Conservation (phyloP, 2,113 vertebrate genomes). For the Dipodomys merriami region DNA sequence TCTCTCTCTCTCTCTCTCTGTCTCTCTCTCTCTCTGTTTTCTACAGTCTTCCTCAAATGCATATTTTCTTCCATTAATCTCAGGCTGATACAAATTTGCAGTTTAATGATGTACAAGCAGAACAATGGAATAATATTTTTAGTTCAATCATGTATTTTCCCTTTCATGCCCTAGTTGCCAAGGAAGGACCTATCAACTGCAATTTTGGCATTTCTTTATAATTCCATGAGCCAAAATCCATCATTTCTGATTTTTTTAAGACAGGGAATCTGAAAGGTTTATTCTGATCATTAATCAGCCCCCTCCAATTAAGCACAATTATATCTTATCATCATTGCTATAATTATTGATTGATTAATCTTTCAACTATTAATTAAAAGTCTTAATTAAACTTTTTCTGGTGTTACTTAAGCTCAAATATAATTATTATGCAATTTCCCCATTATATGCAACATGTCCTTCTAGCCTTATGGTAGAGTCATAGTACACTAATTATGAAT, state of each 20-base stretch:
- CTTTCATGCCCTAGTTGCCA: constrained; percentile 57
- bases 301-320: constrained; percentile 88
- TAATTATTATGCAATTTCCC: constrained; percentile 87
- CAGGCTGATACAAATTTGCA: constrained; percentile 22
- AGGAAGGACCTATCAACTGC: constrained; percentile 56
- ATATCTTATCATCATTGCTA: constrained; percentile 86
- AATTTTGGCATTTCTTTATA: constrained; percentile 74
- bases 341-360: constrained; percentile 91
- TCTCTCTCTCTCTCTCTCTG: too few species aligned
- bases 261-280: constrained; percentile 83
- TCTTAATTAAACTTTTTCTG: constrained; percentile 87
- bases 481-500: constrained; percentile 57
- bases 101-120: neutral
- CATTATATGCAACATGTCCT: constrained; percentile 78
- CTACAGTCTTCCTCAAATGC: neutral
- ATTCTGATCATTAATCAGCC: constrained; percentile 87
- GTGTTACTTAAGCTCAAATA: constrained; percentile 86
- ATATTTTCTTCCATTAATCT: constrained; percentile 59
- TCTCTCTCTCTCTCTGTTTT: too few species aligned
- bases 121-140: constrained; percentile 70
- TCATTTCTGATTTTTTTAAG: constrained; percentile 83
- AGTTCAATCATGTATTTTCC: constrained; percentile 58
- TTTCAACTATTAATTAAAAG: constrained; percentile 88
- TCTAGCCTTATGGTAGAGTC: constrained; percentile 72
- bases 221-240: constrained; percentile 77